Evolutionary conservation across 2,797 vertebrate species (phyloP).

Genomic region (Stomatorhinus walkeri): DNA sequence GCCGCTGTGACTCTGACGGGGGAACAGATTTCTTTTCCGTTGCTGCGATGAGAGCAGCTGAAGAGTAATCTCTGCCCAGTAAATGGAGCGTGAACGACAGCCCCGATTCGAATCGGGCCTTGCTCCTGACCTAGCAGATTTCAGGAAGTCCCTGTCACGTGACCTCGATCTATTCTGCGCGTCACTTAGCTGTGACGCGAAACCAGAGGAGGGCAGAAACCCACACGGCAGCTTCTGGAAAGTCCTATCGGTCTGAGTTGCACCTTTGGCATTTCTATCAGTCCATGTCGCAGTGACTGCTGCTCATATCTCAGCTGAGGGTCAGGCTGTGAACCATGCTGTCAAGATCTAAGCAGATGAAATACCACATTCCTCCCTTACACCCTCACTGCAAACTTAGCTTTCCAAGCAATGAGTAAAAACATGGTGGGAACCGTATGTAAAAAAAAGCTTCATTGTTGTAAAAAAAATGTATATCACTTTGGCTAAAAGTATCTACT

Average conservation of each 20-base stretch:
- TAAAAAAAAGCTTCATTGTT: background rate
- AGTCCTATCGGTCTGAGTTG: background rate
- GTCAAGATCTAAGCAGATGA: background rate
- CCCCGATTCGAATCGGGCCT: background rate
- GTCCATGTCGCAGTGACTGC: background rate
- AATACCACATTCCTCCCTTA: background rate
- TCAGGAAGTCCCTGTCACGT: background rate
- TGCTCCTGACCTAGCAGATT: background rate
- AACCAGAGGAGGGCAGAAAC: background rate
- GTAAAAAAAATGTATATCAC: background rate
- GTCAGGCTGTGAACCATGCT: background rate
- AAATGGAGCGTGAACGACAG: background rate
- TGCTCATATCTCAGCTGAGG: background rate
- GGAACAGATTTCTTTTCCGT: background rate
- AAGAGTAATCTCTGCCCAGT: background rate
- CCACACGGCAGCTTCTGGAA: background rate
- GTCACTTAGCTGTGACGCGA: background rate
- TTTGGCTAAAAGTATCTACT: background rate
- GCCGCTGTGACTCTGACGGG: background rate
- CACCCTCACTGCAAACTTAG: background rate
- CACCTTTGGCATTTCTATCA: background rate
- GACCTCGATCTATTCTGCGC: background rate
- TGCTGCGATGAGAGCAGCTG: background rate
- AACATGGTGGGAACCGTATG: background rate
- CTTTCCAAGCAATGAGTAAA: background rate